These are phyloP conservation scores for Criorhina ranunculi DNA, from an alignment of 2,888 invertebrate genomes.

Conservation along the genomic window DNA sequence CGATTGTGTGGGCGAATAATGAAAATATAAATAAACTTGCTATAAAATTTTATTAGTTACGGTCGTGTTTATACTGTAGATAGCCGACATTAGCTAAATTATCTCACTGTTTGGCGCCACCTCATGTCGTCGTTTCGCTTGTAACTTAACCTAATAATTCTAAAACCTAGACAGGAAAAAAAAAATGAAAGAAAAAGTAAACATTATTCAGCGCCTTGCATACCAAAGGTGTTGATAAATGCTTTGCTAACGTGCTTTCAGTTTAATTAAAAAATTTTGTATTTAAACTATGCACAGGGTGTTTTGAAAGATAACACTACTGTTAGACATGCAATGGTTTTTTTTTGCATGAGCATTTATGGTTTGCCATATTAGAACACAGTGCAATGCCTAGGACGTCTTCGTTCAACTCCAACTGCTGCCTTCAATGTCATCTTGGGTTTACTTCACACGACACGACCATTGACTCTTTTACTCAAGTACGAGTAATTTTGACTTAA, in stretches of 20 bases:
- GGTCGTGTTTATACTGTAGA: conserved; percentile 57
- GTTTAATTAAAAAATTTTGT: conserved; percentile 4
- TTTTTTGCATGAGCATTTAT: too few species aligned
- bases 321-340: too few species aligned
- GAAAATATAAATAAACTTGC: conserved; percentile 52
- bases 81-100: conserved; percentile 59
- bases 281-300: conserved; percentile 9
- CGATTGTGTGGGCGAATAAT: conserved; percentile 27
- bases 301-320: neutral
- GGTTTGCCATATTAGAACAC: too few species aligned
- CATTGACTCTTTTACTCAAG: too few species aligned
- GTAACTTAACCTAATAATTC: conserved; percentile 16
- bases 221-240: conserved; percentile 23
- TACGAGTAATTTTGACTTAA: too few species aligned
- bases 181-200: conserved; percentile 9
- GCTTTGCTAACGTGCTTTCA: neutral
- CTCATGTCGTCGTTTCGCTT: conserved; percentile 3
- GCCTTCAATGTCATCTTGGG: too few species aligned
- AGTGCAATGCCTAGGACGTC: too few species aligned
- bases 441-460: too few species aligned
- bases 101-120: conserved; percentile 46
- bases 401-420: too few species aligned
- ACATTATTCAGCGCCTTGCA: neutral
- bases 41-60: conserved; percentile 57
- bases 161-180: neutral